These are phyloP conservation scores for Periophthalmodon schlosseri DNA, from an alignment of 2,113 vertebrate species.

Conservation along the genomic window DNA sequence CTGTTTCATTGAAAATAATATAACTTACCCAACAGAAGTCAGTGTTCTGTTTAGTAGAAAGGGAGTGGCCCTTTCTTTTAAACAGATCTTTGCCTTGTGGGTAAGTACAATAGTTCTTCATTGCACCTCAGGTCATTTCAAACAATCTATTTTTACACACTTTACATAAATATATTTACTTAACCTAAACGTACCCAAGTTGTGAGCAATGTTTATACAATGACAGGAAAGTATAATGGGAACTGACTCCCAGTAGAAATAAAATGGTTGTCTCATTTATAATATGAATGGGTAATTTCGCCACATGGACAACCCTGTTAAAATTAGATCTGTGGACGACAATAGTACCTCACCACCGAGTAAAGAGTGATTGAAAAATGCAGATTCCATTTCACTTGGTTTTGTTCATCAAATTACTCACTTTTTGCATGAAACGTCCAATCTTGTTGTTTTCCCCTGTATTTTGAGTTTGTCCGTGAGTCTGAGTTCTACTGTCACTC, in stretches of 20 bases:
- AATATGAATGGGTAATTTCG: neutral
- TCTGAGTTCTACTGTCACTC: constrained; percentile 51
- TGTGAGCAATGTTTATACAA: neutral
- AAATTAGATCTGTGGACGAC: too few relatives aligned
- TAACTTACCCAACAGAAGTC: neutral
- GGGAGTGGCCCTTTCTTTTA: neutral
- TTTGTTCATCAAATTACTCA: constrained; percentile 84
- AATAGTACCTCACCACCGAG: too few relatives aligned
- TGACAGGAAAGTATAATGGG: neutral
- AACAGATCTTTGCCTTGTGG: too few relatives aligned
- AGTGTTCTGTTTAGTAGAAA: neutral
- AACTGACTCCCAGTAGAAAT: neutral
- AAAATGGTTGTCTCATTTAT: neutral
- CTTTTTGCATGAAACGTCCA: constrained; percentile 87
- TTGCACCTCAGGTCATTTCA: neutral
- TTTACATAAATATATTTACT: neutral
- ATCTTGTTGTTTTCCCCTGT: constrained; percentile 86
- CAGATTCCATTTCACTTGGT: constrained; percentile 72
- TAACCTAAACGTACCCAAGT: neutral
- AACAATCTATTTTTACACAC: neutral
- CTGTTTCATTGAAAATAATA: neutral
- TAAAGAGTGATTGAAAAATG: neutral
- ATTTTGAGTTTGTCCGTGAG: constrained; percentile 63
- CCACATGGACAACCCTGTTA: neutral
- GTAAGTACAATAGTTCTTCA: neutral